Percentiles rank a stretch among this genome's conserved stretches.
Conservation (phyloP, 2,797 vertebrate species). For the Mus caroli region DNA sequence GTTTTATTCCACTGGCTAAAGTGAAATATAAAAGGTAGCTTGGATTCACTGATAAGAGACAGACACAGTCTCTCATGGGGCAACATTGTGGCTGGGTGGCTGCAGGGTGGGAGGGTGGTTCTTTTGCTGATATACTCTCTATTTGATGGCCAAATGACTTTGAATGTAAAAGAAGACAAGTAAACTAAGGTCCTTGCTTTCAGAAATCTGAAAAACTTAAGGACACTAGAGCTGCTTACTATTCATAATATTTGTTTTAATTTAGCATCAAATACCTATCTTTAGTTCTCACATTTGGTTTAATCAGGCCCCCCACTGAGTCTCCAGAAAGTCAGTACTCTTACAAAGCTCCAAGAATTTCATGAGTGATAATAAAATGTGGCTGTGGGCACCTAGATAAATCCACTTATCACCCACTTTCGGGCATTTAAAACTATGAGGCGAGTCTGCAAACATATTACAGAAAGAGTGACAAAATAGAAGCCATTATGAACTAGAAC, state of each 20-base stretch:
- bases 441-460: conserved; percentile 20
- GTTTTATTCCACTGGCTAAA: background rate
- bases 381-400: background rate
- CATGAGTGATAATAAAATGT: background rate
- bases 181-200: background rate
- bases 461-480: background rate
- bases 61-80: conserved; percentile 5
- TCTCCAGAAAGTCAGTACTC: conserved; percentile 6
- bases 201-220: conserved; percentile 12
- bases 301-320: background rate
- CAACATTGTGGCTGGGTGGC: background rate
- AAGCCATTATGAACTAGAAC: conserved; percentile 16
- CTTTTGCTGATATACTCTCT: background rate
- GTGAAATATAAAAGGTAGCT: background rate
- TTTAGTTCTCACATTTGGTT: conserved; percentile 37
- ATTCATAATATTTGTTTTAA: conserved; percentile 48
- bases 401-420: background rate
- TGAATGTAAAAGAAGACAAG: background rate
- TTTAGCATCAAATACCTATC: conserved; percentile 46
- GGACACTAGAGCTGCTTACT: background rate
- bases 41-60: conserved; percentile 23
- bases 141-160: background rate
- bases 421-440: conserved; percentile 15
- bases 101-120: background rate
- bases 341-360: conserved; percentile 48